These are phyloP conservation scores for Caenorhabditis imperialis DNA, from an alignment of 2,888 invertebrate species.

Conservation along the genomic window DNA sequence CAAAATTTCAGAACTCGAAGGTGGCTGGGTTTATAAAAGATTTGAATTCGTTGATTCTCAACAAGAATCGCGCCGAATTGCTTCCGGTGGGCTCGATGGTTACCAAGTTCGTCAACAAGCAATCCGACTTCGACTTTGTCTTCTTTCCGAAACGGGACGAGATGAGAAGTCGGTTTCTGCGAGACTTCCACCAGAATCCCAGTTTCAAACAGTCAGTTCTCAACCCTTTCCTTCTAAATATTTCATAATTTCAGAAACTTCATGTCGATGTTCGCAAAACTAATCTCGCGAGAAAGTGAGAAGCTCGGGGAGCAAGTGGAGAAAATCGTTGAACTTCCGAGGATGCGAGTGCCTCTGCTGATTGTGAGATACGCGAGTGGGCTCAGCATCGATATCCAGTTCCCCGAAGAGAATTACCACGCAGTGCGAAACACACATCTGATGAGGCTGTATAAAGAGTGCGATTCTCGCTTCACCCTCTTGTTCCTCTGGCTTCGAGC, in stretches of 20 bases:
- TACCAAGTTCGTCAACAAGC: constrained; percentile 45
- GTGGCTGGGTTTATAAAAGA: constrained; percentile 27
- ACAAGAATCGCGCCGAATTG: constrained; percentile 28
- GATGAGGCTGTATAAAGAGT: constrained; percentile 64
- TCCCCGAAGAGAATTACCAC: constrained; percentile 60
- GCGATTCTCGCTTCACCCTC: constrained; percentile 63
- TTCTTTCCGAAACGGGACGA: constrained; percentile 44
- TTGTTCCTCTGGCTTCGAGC: constrained; percentile 65
- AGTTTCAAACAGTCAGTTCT: constrained; percentile 58
- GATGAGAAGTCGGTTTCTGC: constrained; percentile 40
- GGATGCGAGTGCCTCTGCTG: constrained; percentile 62
- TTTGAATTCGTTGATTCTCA: constrained; percentile 25
- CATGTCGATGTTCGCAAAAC: constrained; percentile 43
- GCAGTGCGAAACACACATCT: constrained; percentile 68
- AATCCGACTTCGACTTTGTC: constrained; percentile 52
- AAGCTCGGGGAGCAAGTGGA: constrained; percentile 46
- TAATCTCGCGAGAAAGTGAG: constrained; percentile 48
- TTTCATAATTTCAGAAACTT: constrained; percentile 43
- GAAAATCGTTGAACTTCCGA: constrained; percentile 44
- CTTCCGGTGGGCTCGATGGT: constrained; percentile 52
- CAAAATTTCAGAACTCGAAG: constrained; percentile 9
- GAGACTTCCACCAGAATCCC: constrained; percentile 60
- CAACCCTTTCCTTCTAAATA: background rate
- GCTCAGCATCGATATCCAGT: constrained; percentile 65
- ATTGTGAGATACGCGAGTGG: constrained; percentile 58